A percentile compares a stretch with the other conserved stretches of the same genome.
phyloP scores from a whole-genome alignment of 2,113 vertebrate genomes.

The Chroicocephalus ridibundus region DNA sequence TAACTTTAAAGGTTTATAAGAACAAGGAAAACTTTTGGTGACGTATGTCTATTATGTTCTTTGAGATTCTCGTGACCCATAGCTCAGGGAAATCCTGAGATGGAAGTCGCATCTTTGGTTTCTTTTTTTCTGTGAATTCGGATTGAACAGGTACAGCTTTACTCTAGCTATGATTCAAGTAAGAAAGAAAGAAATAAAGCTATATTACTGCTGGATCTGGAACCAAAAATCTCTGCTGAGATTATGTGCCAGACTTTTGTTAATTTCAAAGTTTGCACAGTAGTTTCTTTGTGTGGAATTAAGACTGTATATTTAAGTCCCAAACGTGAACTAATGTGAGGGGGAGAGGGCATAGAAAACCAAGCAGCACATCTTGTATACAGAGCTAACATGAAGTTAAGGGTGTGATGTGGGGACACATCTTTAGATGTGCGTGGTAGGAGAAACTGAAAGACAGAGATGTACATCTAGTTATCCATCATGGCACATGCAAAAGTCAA shows the following conservation, averaged over 20 bases:
- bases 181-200: neutral
- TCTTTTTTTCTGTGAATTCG: neutral
- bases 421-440: neutral
- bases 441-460: neutral
- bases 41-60: neutral
- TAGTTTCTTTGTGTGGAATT: neutral
- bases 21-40: neutral
- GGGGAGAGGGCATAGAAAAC: accelerated
- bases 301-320: neutral
- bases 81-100: neutral
- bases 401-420: neutral
- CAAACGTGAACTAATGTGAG: neutral
- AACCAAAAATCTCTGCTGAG: neutral
- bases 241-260: neutral
- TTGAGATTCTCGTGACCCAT: neutral
- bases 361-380: neutral
- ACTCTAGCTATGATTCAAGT: neutral
- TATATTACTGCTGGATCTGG: neutral
- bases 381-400: neutral
- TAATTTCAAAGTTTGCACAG: neutral
- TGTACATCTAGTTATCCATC: neutral
- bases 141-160: neutral
- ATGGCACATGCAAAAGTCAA: neutral
- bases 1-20: neutral
- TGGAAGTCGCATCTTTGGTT: neutral